Conservation (phyloP, 2,888 invertebrate genomes). For the Drosophila kuntzei region DNA sequence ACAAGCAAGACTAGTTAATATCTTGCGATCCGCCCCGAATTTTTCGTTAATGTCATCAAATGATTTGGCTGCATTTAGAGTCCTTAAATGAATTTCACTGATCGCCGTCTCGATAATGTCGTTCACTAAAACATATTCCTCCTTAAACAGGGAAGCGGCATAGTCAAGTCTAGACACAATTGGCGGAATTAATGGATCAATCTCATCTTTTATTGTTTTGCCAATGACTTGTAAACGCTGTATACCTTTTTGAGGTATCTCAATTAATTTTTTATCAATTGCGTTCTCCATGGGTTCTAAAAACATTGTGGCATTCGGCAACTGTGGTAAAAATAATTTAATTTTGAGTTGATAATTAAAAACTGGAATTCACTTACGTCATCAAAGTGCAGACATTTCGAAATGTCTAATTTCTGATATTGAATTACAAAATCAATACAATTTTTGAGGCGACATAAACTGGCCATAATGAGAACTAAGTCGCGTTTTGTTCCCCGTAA, state of each 20-base stretch:
- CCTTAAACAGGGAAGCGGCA: not conserved
- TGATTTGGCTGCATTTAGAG: constrained; percentile 3
- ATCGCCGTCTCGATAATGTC: constrained; percentile 8
- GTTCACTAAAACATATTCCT: not conserved
- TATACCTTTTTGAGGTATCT: constrained; percentile 5
- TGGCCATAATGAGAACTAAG: constrained; percentile 86
- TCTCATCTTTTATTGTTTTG: not conserved
- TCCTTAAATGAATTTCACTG: constrained; percentile 17
- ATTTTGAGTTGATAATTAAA: not conserved
- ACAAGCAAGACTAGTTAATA: constrained; percentile 89
- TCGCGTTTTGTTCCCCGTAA: constrained; percentile 89
- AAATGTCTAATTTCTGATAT: constrained; percentile 78
- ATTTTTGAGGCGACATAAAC: not conserved
- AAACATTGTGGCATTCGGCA: constrained; percentile 36
- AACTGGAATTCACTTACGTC: not conserved
- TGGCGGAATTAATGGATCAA: constrained; percentile 7
- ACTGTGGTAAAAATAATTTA: constrained; percentile 2
- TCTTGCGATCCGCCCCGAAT: constrained; percentile 4
- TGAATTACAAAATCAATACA: not conserved
- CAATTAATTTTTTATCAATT: constrained; percentile 2
- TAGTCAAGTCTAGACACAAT: constrained; percentile 3
- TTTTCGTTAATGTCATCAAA: constrained; percentile 24
- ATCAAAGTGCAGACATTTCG: constrained; percentile 66
- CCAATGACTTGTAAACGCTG: not conserved
- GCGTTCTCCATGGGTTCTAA: not conserved